Percentiles rank a stretch among this genome's conserved stretches.
These are phyloP conservation scores for Drosophila truncata DNA, from an alignment of 1,140 invertebrate species.

Conservation along the genomic window DNA sequence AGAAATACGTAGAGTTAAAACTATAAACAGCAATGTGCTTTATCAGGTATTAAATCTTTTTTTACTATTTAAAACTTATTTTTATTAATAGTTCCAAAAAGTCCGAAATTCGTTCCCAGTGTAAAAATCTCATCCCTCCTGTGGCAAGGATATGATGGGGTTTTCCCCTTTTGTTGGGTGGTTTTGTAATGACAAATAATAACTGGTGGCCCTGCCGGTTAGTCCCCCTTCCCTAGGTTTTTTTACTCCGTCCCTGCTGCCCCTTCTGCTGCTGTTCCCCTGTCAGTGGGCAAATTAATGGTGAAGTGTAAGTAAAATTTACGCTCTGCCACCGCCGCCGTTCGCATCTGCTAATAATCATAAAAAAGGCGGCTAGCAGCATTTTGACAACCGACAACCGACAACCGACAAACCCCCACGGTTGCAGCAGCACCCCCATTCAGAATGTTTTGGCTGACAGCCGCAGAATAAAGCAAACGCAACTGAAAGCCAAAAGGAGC, in stretches of 20 bases:
- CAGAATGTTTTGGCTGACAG: slow-evolving; percentile 64
- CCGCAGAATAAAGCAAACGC: slow-evolving; percentile 47
- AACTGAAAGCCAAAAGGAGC: slow-evolving; percentile 16
- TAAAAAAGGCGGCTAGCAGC: slow-evolving; percentile 72
- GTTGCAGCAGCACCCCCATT: slow-evolving; percentile 36
- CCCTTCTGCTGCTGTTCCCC: slow-evolving; percentile 9
- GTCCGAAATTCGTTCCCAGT: slow-evolving; percentile 1
- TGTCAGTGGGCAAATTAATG: slow-evolving; percentile 74
- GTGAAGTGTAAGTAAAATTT: slow-evolving; percentile 82
- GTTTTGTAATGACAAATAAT: slow-evolving; percentile 81
- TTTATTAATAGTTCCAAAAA: too few relatives aligned
- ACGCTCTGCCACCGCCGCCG: slow-evolving; percentile 56
- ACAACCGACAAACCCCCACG: slow-evolving; percentile 26
- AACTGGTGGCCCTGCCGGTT: slow-evolving; percentile 49
- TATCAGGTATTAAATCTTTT: too few relatives aligned
- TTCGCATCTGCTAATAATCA: slow-evolving; percentile 73
- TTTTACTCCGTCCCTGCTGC: slow-evolving; percentile 2
- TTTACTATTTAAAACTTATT: neutral
- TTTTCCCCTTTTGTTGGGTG: slow-evolving; percentile 49
- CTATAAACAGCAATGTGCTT: too few relatives aligned
- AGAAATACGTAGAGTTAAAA: too few relatives aligned
- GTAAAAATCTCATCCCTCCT: slow-evolving; percentile 19
- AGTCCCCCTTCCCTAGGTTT: neutral
- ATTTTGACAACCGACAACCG: slow-evolving; percentile 59
- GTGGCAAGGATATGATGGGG: slow-evolving; percentile 30